phyloP scores from a whole-genome alignment of 2,888 invertebrate species.

The Drosophila rellima region DNA sequence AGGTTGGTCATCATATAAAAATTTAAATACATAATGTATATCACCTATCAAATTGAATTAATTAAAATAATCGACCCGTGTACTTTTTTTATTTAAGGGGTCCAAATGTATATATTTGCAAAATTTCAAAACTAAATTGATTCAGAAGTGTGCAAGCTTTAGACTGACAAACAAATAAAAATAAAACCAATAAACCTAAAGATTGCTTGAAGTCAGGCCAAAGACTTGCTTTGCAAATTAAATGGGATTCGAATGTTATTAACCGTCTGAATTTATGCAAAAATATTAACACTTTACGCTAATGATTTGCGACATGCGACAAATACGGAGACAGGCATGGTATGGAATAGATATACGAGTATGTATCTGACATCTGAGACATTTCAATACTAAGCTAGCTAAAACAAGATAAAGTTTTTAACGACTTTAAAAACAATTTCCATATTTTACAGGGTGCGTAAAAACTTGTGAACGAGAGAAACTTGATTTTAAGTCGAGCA shows the following conservation, averaged over 20 bases:
- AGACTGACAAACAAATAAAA: not conserved
- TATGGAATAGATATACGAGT: conserved; percentile 15
- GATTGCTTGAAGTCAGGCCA: conserved; percentile 12
- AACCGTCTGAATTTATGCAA: conserved; percentile 61
- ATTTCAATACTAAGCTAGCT: conserved; percentile 28
- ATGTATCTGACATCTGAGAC: conserved; percentile 21
- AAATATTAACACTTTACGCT: conserved; percentile 70
- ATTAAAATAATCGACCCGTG: too few species aligned
- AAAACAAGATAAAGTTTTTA: conserved; percentile 30
- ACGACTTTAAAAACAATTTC: conserved; percentile 27
- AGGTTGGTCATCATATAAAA: too few species aligned
- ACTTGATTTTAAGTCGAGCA: conserved; percentile 41
- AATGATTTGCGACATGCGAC: conserved; percentile 63
- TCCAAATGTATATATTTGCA: too few species aligned
- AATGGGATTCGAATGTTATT: conserved; percentile 38
- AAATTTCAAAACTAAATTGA: not conserved
- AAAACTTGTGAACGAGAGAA: conserved; percentile 31
- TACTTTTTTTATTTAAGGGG: too few species aligned
- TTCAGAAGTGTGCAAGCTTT: not conserved
- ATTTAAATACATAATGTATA: too few species aligned
- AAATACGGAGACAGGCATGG: conserved; percentile 36
- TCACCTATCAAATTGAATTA: too few species aligned
- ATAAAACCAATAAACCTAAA: conserved; percentile 31
- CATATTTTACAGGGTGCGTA: conserved; percentile 30
- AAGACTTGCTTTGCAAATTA: conserved; percentile 45